A percentile compares a stretch with the other conserved stretches of the same genome.
Conservation (phyloP, 2,113 vertebrate genomes). For the Carlito syrichta region DNA sequence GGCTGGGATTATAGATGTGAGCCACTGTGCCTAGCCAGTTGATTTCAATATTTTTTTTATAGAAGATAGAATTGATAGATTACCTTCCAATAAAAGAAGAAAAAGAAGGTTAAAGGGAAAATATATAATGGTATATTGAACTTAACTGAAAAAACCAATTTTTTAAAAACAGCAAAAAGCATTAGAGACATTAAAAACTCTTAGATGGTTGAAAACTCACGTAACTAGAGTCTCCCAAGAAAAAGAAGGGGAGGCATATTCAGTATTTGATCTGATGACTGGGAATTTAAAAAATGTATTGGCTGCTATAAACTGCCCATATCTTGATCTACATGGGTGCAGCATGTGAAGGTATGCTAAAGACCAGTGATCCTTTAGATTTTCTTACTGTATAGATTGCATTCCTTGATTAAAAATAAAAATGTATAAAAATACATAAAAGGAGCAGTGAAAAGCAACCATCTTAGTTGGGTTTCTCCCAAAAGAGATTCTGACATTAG, state of each 20-base stretch:
- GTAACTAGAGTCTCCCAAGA: not conserved
- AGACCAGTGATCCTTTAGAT: not conserved
- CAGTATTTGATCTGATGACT: not conserved
- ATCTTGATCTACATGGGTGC: not conserved
- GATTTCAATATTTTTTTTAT: too few relatives aligned
- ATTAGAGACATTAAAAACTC: not conserved
- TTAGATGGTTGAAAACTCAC: not conserved
- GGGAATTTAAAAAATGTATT: not conserved
- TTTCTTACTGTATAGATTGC: not conserved
- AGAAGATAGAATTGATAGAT: not conserved
- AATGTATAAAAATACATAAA: not conserved
- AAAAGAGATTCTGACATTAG: not conserved
- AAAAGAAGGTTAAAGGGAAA: not conserved
- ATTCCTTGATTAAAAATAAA: not conserved
- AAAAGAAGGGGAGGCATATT: not conserved
- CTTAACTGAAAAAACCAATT: not conserved
- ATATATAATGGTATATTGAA: not conserved
- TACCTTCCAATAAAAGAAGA: not conserved
- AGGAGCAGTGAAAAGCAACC: not conserved
- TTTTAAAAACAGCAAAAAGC: not conserved
- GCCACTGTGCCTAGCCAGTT: too few relatives aligned
- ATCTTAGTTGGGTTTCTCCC: not conserved
- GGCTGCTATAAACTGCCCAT: not conserved
- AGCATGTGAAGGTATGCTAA: not conserved
- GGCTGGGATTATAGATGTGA: too few relatives aligned